phyloP scores from a whole-genome alignment of 1,140 invertebrate species.

The Phortica variegata region DNA sequence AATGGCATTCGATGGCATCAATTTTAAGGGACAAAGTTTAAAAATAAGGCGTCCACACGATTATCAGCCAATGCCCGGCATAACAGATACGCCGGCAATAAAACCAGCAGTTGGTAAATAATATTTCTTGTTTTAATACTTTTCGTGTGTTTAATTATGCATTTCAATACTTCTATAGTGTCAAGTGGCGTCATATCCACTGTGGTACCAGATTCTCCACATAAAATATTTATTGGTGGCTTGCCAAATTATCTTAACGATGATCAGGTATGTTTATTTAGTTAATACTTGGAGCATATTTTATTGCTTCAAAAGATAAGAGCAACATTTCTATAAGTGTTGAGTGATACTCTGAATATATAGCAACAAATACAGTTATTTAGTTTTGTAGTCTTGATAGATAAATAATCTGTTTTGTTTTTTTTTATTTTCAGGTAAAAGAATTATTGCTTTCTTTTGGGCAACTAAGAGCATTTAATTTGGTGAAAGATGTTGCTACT shows the following conservation, averaged over 20 bases:
- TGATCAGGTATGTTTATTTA: conserved; percentile 83
- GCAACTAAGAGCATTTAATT: conserved; percentile 94
- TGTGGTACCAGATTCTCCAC: conserved; percentile 95
- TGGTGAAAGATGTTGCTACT: conserved; percentile 97
- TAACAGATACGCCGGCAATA: conserved; percentile 83
- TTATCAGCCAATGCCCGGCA: conserved; percentile 98
- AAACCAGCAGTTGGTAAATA: conserved; percentile 77
- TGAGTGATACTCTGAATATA: too few species aligned
- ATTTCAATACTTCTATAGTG: conserved; percentile 28
- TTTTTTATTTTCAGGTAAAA: conserved; percentile 73
- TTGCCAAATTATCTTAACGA: conserved; percentile 99
- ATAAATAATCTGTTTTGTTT: not conserved
- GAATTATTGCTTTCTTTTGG: conserved; percentile 97
- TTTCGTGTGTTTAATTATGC: not conserved
- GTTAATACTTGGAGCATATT: too few species aligned
- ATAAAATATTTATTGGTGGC: conserved; percentile 99
- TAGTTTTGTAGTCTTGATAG: not conserved
- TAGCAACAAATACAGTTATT: too few species aligned
- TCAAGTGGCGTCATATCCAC: conserved; percentile 77
- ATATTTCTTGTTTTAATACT: conserved; percentile 21
- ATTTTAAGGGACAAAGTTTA: conserved; percentile 98
- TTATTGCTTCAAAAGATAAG: too few species aligned
- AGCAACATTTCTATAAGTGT: too few species aligned
- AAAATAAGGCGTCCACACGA: conserved; percentile 98
- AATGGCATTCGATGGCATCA: conserved; percentile 99